These are phyloP conservation scores for Odontomyia ornata DNA, from an alignment of 2,888 invertebrate genomes.

Conservation along the genomic window DNA sequence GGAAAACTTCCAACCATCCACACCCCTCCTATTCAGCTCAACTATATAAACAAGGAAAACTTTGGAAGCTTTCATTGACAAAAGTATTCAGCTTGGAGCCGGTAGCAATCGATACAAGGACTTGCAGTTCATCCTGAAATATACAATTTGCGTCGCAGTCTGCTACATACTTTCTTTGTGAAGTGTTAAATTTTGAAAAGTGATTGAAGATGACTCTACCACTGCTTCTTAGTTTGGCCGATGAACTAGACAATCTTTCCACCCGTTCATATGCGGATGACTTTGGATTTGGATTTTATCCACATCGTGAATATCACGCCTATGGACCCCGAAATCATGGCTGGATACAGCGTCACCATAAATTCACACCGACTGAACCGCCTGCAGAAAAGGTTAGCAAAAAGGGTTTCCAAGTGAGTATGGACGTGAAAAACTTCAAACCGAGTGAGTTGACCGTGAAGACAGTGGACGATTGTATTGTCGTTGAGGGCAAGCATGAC, in stretches of 20 bases:
- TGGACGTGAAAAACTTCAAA: constrained; percentile 75
- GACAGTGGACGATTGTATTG: constrained; percentile 69
- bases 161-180: not conserved
- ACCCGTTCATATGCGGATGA: constrained; percentile 61
- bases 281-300: constrained; percentile 36
- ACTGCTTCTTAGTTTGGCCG: constrained; percentile 61
- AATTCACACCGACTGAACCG: constrained; percentile 48
- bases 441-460: constrained; percentile 77
- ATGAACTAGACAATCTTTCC: constrained; percentile 62
- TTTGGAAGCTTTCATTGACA: constrained; percentile 12
- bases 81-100: not conserved
- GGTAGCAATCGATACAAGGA: constrained; percentile 13
- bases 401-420: constrained; percentile 73
- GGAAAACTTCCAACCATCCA: not conserved
- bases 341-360: not conserved
- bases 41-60: constrained; percentile 17
- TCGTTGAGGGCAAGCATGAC: constrained; percentile 76
- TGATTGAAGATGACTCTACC: constrained; percentile 59
- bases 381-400: constrained; percentile 64
- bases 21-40: not conserved
- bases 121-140: not conserved
- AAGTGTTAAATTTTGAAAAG: not conserved
- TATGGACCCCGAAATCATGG: constrained; percentile 16
- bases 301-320: constrained; percentile 29
- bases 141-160: not conserved